Evolutionary conservation across 2,888 invertebrate genomes (phyloP).

Genomic region (Anthoptus insignis): DNA sequence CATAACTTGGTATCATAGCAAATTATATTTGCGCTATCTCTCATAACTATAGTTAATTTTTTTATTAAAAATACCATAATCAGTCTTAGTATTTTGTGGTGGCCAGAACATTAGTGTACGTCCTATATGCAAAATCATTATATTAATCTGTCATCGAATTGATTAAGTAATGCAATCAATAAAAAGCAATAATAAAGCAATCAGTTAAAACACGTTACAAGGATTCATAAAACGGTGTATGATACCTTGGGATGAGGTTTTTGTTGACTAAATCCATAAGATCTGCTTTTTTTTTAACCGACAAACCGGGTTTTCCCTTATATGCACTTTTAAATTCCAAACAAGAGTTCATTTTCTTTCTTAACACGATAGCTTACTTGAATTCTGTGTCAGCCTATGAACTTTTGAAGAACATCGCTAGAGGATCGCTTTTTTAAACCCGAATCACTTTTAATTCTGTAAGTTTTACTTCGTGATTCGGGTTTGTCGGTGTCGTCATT

Average conservation of each 20-base stretch:
- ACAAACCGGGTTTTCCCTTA: conserved; percentile 36
- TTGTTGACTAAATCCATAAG: conserved; percentile 36
- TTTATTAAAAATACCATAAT: conserved; percentile 3
- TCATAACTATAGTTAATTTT: conserved; percentile 4
- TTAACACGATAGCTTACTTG: conserved; percentile 6
- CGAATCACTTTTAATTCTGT: conserved; percentile 23
- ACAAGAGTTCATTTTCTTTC: conserved; percentile 29
- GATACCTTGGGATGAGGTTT: conserved; percentile 34
- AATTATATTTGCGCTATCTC: conserved; percentile 4
- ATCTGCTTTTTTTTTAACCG: conserved; percentile 36
- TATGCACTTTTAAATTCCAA: conserved; percentile 36
- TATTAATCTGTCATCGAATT: conserved; percentile 3
- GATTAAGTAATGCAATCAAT: neutral
- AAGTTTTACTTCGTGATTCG: no score
- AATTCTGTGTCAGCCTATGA: conserved; percentile 11
- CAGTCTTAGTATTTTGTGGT: conserved; percentile 1
- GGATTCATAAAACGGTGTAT: conserved; percentile 32
- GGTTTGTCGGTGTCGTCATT: conserved; percentile 35
- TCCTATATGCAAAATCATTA: conserved; percentile 6
- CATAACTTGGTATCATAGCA: conserved; percentile 2
- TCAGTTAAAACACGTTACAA: no score
- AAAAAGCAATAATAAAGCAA: conserved; percentile 8
- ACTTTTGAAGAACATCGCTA: neutral
- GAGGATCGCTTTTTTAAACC: conserved; percentile 21
- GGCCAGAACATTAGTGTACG: conserved; percentile 2